phyloP scores from a whole-genome alignment of 2,113 vertebrate species.

The Arenaria interpres region DNA sequence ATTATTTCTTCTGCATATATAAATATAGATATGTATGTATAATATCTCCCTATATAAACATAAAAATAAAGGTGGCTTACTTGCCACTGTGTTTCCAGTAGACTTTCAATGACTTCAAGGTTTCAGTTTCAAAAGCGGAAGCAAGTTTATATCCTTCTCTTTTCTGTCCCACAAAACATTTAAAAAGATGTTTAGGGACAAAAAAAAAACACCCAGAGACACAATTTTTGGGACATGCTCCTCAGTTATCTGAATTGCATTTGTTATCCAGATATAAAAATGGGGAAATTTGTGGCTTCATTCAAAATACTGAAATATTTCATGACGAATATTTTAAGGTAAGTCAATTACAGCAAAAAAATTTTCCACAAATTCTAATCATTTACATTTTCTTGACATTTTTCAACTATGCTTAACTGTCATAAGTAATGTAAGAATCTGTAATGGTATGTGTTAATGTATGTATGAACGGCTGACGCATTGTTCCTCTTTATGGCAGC shows the following conservation, averaged over 20 bases:
- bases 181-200: neutral
- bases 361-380: neutral
- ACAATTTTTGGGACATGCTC: neutral
- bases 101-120: neutral
- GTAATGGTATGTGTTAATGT: neutral
- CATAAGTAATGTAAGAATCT: neutral
- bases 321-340: neutral
- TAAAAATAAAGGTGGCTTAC: neutral
- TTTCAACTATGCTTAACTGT: neutral
- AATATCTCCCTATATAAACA: too few species aligned
- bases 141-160: neutral
- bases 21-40: fast-evolving
- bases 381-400: neutral
- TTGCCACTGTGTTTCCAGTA: neutral
- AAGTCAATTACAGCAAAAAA: neutral
- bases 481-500: neutral
- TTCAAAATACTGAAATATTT: neutral
- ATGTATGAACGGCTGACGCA: fast-evolving
- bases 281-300: neutral
- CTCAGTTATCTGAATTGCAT: neutral
- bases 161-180: neutral
- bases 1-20: neutral
- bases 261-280: neutral
- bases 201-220: neutral
- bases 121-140: neutral